phyloP scores from a whole-genome alignment of 2,797 vertebrate genomes.

The Rhynchotus rufescens region DNA sequence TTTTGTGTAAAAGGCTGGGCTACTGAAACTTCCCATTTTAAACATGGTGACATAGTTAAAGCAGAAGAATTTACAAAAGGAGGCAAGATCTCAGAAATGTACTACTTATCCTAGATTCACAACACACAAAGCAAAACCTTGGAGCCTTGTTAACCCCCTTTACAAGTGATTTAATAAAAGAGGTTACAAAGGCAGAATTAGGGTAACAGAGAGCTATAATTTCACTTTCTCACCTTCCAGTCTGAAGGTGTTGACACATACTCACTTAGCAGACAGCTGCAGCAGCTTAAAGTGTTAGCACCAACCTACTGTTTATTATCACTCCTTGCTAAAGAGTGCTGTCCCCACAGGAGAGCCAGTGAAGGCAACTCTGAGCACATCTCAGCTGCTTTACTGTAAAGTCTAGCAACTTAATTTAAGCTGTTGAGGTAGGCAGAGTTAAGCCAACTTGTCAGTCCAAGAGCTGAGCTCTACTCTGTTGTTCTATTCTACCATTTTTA shows the following conservation, averaged over 20 bases:
- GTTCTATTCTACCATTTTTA: not conserved
- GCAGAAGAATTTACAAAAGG: not conserved
- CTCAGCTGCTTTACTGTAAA: not conserved
- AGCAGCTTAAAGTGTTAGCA: constrained; percentile 68
- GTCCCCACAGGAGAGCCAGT: constrained; percentile 24
- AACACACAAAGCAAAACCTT: not conserved
- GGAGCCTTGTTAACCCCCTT: not conserved
- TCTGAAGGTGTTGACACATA: constrained; percentile 64
- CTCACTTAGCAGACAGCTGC: constrained; percentile 70
- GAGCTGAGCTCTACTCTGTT: not conserved
- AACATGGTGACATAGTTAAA: not conserved
- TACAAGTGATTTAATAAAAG: constrained; percentile 29
- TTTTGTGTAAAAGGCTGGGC: not conserved
- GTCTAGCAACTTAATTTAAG: constrained; percentile 3
- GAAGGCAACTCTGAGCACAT: not conserved
- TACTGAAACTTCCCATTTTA: constrained; percentile 15
- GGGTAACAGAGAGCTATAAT: constrained; percentile 43
- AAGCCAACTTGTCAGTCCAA: not conserved
- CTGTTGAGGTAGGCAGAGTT: not conserved
- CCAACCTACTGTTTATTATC: constrained; percentile 70
- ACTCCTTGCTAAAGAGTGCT: constrained; percentile 50
- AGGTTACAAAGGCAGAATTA: constrained; percentile 48
- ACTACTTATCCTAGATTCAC: not conserved
- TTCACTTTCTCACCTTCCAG: constrained; percentile 61
- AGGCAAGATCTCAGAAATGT: not conserved